phyloP scores from a whole-genome alignment of 2,888 invertebrate genomes.

The Dicyrtoma fusca region DNA sequence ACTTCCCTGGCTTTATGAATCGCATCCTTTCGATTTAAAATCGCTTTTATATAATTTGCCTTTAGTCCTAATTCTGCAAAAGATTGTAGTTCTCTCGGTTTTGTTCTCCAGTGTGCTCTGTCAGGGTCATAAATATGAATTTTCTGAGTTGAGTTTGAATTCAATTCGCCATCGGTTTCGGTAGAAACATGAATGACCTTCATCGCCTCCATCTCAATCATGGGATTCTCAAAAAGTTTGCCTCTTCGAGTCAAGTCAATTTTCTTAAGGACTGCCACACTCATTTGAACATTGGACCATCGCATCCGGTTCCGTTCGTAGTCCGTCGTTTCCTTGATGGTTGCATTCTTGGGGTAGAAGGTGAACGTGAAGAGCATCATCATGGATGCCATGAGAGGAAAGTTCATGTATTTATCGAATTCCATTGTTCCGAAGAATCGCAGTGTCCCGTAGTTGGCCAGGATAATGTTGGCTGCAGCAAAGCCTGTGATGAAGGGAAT shows the following conservation, averaged over 20 bases:
- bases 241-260: too few species aligned
- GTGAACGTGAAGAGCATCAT: not conserved
- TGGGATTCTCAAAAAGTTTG: too few species aligned
- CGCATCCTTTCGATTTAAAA: too few species aligned
- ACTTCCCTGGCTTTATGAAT: too few species aligned
- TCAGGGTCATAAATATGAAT: too few species aligned
- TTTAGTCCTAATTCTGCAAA: too few species aligned
- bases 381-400: not conserved
- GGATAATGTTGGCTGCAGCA: not conserved
- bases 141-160: too few species aligned
- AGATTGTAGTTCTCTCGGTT: too few species aligned
- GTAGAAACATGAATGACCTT: not conserved
- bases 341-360: not conserved
- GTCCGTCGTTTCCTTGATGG: not conserved
- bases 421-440: not conserved
- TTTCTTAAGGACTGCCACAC: not conserved
- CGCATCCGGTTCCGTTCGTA: not conserved
- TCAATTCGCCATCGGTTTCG: not conserved
- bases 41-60: too few species aligned
- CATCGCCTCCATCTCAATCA: not conserved
- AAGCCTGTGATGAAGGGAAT: not conserved
- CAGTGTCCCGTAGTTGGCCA: not conserved
- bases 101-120: too few species aligned
- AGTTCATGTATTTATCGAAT: slow-evolving; percentile 6
- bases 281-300: not conserved